phyloP scores from a whole-genome alignment of 2,113 vertebrate species.

The Puma concolor region DNA sequence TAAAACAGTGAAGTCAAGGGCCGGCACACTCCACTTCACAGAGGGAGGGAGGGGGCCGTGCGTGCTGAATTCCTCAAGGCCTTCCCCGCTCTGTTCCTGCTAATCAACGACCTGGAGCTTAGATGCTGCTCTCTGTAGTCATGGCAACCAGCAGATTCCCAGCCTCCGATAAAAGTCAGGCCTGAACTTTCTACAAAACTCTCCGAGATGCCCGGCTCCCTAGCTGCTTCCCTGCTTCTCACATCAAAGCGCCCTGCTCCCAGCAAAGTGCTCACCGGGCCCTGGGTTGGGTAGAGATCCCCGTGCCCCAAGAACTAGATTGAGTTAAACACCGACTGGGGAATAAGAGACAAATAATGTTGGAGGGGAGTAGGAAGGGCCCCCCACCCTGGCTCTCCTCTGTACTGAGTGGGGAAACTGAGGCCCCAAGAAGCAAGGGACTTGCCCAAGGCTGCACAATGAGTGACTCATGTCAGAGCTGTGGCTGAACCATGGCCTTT shows the following conservation, averaged over 20 bases:
- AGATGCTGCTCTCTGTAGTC: conserved; percentile 52
- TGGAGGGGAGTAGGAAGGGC: neutral
- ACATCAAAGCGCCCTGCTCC: neutral
- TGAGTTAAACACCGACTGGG: neutral
- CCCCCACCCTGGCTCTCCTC: neutral
- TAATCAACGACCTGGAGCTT: conserved; percentile 66
- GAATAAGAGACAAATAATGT: neutral
- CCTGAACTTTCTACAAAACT: conserved; percentile 70
- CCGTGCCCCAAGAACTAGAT: neutral
- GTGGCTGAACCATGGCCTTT: neutral
- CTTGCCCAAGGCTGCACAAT: neutral
- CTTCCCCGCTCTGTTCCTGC: neutral
- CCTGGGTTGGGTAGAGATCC: neutral
- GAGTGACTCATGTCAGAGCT: neutral
- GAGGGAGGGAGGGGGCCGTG: neutral
- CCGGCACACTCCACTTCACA: neutral
- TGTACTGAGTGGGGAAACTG: neutral
- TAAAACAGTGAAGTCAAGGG: conserved; percentile 18
- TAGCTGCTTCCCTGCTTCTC: neutral
- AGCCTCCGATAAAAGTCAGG: conserved; percentile 53
- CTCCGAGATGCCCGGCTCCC: neutral
- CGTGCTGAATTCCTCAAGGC: neutral
- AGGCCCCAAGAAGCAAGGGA: neutral
- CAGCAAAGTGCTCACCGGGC: neutral
- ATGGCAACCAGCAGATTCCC: conserved; percentile 72